Base-by-base conservation (phyloP, 2,888 invertebrate genomes). In the Zeuzera pyrina region DNA sequence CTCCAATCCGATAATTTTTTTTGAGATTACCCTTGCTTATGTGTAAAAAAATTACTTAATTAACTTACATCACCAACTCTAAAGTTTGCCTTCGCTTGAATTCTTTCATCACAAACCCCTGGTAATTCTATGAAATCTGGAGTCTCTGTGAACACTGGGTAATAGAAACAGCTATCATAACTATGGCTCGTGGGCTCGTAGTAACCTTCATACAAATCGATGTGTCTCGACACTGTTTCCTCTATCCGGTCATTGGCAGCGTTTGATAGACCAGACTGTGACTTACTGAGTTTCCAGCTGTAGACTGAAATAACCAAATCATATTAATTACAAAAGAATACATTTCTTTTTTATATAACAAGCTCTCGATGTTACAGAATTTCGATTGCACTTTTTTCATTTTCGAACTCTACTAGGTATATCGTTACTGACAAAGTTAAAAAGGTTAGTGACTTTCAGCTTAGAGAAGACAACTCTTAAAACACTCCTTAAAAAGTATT, bases 271-370 rank as follows among this genome's bases (percentile, higher is more conserved):
- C 32, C 36, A n/a, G 31, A 12, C 16, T 33, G 30, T 3, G 52
- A 47, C 16, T 37, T 26, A 14, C 38, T 38, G n/a, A 43, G 33
- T 15, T 43, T 38, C 43, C 41, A 43, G 25, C 43, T 43, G 35
- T 33, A 43, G 2, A 43, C 43, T 43, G 32, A 8, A 23, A 29
- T 15, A 16, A 13, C n/a, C 3, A 1, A 22, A 3, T 2, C 3
- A 22, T 6, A n/a, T n/a, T 21, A 21, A 10, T 14, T 12, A 24
- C 11, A 10, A 1, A n/a, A 22, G 7, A 22, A n/a, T 1, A 3
- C 10, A 7, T 22, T n/a, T 5, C n/a, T n/a, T n/a, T n/a, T n/a
- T n/a, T n/a, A n/a, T n/a, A n/a, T n/a, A n/a, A n/a, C n/a, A n/a
- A n/a, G n/a, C n/a, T n/a, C n/a, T n/a, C n/a, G n/a, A n/a, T n/a